These are phyloP conservation scores for Hyperopisus bebe DNA, from an alignment of 2,113 vertebrate genomes.

Conservation along the genomic window DNA sequence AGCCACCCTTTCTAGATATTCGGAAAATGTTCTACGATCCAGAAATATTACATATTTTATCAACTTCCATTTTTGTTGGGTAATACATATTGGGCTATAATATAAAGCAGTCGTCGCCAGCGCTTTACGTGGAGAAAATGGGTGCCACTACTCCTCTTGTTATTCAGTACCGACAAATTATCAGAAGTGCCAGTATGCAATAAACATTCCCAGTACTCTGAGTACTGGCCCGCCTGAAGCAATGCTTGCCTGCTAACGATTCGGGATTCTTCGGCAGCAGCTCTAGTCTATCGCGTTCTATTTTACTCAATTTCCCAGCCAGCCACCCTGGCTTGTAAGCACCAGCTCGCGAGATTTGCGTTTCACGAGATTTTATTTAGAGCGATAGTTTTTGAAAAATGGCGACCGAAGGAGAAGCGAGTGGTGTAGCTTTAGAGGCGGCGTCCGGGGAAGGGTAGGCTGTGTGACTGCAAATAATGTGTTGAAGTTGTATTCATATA, in stretches of 20 bases:
- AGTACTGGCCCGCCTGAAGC: background rate
- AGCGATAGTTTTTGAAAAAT: constrained; percentile 51
- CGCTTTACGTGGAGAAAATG: background rate
- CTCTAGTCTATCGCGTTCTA: background rate
- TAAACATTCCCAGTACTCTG: background rate
- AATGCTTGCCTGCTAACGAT: background rate
- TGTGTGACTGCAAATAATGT: background rate
- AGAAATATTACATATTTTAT: background rate
- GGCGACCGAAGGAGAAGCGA: constrained; percentile 59
- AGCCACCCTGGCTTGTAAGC: background rate
- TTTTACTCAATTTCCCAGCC: background rate
- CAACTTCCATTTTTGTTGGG: background rate
- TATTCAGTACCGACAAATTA: background rate
- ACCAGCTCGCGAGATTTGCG: constrained; percentile 45
- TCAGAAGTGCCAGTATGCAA: background rate
- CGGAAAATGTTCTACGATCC: background rate
- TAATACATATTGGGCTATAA: background rate
- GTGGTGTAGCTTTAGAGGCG: constrained; percentile 32
- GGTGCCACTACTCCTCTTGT: background rate
- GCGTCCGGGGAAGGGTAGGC: constrained; percentile 52
- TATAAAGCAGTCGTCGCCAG: background rate
- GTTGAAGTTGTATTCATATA: background rate
- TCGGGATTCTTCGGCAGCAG: background rate
- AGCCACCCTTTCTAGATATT: background rate
- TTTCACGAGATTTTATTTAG: constrained; percentile 24